Conservation (phyloP, 2,888 invertebrate genomes). For the Patella caerulea region DNA sequence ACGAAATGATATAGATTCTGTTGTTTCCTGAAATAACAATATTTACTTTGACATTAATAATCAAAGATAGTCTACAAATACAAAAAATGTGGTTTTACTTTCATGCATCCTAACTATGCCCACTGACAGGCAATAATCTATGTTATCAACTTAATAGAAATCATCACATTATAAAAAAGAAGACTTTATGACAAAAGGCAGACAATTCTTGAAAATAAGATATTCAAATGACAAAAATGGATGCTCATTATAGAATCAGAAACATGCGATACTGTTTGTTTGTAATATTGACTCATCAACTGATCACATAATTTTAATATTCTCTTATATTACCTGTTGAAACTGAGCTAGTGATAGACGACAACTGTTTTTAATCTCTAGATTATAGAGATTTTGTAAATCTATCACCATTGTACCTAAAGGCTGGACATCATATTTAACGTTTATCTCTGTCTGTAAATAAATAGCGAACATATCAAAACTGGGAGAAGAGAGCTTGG, state of each 20-base stretch:
- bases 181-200: no score
- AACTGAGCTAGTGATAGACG: constrained; percentile 55
- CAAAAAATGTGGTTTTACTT: not conserved
- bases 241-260: no score
- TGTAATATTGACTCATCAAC: no score
- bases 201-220: no score
- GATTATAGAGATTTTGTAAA: constrained; percentile 52
- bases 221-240: no score
- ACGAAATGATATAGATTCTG: constrained; percentile 63
- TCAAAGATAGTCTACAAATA: not conserved
- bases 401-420: constrained; percentile 49
- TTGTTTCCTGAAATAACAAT: constrained; percentile 57
- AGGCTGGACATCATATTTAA: constrained; percentile 36
- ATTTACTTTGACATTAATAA: not conserved
- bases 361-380: constrained; percentile 59
- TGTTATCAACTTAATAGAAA: no score
- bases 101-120: no score
- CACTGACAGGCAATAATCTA: no score
- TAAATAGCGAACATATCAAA: constrained; percentile 1
- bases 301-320: no score
- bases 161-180: no score
- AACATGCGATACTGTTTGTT: no score
- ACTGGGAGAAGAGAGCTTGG: not conserved
- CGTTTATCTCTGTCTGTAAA: constrained; percentile 44
- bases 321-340: constrained; percentile 47